These are phyloP conservation scores for Brachypodius melanocephalos DNA, from an alignment of 2,113 vertebrate species.

Conservation along the genomic window DNA sequence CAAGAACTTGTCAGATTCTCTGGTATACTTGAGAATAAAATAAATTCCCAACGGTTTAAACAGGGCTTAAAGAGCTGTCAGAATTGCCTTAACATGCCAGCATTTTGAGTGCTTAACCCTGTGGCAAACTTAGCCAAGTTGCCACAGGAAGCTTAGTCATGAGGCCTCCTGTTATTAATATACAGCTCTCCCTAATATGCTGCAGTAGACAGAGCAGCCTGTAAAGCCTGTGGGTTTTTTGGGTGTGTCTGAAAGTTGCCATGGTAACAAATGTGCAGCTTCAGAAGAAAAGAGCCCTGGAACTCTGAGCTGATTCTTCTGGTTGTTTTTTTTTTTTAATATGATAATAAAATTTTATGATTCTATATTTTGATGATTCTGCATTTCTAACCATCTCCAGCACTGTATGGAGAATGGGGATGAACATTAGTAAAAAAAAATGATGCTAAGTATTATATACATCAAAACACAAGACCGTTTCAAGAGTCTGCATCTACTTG, in stretches of 20 bases:
- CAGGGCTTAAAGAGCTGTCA: neutral
- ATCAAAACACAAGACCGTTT: neutral
- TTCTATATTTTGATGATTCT: neutral
- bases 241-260: slow-evolving; percentile 14
- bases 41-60: neutral
- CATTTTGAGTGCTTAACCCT: neutral
- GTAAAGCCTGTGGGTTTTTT: neutral
- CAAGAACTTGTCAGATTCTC: neutral
- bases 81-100: neutral
- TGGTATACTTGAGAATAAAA: neutral
- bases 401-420: accelerated
- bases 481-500: neutral
- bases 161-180: neutral
- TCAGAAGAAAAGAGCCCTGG: neutral
- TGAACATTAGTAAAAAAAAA: neutral
- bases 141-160: slow-evolving; percentile 7
- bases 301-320: neutral
- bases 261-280: neutral
- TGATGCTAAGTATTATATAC: neutral
- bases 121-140: neutral
- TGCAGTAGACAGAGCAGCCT: neutral
- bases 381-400: neutral
- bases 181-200: neutral
- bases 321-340: neutral
- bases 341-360: neutral